Base-by-base conservation (phyloP, 2,888 invertebrate genomes). In the Cephonodes hylas region DNA sequence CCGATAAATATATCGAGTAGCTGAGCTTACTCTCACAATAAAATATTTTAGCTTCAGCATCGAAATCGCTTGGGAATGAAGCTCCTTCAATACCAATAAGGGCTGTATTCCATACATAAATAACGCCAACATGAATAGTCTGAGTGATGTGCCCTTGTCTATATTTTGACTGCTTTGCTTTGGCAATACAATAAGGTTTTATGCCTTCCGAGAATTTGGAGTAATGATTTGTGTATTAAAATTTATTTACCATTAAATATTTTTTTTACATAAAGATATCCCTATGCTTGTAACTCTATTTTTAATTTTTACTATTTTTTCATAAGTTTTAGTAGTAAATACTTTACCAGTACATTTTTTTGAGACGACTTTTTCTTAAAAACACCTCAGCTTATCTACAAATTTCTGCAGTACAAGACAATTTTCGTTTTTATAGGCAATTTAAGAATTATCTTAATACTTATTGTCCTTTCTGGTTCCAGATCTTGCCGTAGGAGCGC, bases 401-500 rank as follows among this genome's bases (percentile, higher is more conserved):
- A n/a, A n/a, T n/a, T n/a, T n/a, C n/a, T n/a, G n/a, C n/a, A n/a
- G n/a, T n/a, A n/a, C n/a, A n/a, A n/a, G n/a, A n/a, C n/a, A n/a
- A n/a, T n/a, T n/a, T n/a, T n/a, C n/a, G n/a, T n/a, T n/a, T n/a
- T n/a, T n/a, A n/a, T n/a, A n/a, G n/a, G n/a, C n/a, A n/a, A n/a
- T n/a, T n/a, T n/a, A n/a, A n/a, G n/a, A n/a, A n/a, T n/a, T n/a
- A n/a, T n/a, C n/a, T n/a, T n/a, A n/a, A n/a, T n/a, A n/a, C n/a
- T n/a, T n/a, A n/a, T n/a, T n/a, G n/a, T n/a, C n/a, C n/a, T 42
- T 42, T 46, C 61, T 67, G 63, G 65, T 68, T 71, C 61, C 69
- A 90, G 90, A 85, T 60, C 60, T 90, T 42, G 86, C 79, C 0
- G 72, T 82, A 0, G 86, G 90, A 0, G 71, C 86, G 2, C 86